Conservation (phyloP, 2,113 vertebrate genomes). For the Dunckerocampus dactyliophorus region DNA sequence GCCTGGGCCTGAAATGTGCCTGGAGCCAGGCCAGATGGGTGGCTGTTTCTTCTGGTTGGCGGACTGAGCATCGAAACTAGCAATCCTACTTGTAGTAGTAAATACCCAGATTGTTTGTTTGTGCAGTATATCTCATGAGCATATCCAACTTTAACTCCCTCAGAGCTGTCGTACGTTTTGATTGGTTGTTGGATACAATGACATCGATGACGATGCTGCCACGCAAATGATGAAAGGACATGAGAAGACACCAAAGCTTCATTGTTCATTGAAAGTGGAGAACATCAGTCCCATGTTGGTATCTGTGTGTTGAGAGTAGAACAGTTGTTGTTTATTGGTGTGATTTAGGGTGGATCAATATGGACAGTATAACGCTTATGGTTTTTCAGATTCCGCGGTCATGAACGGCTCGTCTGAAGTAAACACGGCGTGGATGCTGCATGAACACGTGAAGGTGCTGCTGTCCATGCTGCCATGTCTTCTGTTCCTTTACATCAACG, state of each 20-base stretch:
- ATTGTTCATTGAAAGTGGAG: constrained; percentile 9
- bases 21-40: too few relatives aligned
- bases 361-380: too few relatives aligned
- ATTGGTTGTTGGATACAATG: constrained; percentile 23
- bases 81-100: too few relatives aligned
- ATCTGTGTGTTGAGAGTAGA: too few relatives aligned
- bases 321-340: too few relatives aligned
- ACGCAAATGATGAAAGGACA: neutral
- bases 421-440: neutral
- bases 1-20: too few relatives aligned
- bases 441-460: constrained; percentile 9
- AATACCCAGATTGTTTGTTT: too few relatives aligned
- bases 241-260: neutral
- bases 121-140: neutral
- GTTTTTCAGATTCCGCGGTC: neutral
- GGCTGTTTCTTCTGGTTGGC: too few relatives aligned
- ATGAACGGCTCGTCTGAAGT: constrained; percentile 36
- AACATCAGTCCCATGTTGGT: constrained; percentile 21
- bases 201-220: constrained; percentile 16
- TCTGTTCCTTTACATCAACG: constrained; percentile 53
- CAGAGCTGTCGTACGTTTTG: neutral
- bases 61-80: too few relatives aligned
- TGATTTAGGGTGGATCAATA: too few relatives aligned
- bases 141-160: neutral
- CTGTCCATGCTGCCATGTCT: constrained; percentile 46